phyloP scores from a whole-genome alignment of 2,113 vertebrate genomes.

The Ageneiosus marmoratus region DNA sequence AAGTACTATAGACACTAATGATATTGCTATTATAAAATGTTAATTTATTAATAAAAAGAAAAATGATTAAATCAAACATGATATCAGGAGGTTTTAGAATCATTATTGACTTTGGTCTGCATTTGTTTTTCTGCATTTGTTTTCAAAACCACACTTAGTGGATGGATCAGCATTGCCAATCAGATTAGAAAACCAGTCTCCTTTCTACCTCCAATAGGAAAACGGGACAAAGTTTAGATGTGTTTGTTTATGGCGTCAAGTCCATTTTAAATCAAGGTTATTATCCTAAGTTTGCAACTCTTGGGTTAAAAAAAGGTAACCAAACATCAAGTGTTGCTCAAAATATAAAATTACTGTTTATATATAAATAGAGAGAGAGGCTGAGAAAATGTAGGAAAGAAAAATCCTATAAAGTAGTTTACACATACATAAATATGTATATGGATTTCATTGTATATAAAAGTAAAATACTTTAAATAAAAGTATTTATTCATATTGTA shows the following conservation, averaged over 20 bases:
- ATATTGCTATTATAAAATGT: background rate
- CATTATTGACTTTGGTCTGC: constrained; percentile 29
- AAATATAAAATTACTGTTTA: background rate
- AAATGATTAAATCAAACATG: background rate
- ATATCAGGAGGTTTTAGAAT: background rate
- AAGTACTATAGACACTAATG: background rate
- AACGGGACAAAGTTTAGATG: constrained; percentile 37
- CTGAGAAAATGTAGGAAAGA: background rate
- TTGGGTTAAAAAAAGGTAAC: background rate
- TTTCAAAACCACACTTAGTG: constrained; percentile 22
- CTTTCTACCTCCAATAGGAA: background rate
- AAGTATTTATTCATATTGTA: background rate
- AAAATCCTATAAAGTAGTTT: background rate
- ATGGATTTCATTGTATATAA: too few relatives aligned
- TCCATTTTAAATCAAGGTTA: constrained; percentile 29
- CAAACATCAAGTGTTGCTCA: constrained; percentile 2
- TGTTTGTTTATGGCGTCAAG: constrained; percentile 24
- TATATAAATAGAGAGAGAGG: too few relatives aligned
- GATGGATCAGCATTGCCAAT: constrained; percentile 27
- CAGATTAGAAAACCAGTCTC: constrained; percentile 30
- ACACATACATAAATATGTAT: background rate
- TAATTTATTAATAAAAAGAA: background rate
- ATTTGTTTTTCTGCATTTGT: constrained; percentile 27
- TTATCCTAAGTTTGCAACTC: background rate
- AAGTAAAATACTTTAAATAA: too few relatives aligned